Conservation (phyloP, 2,888 invertebrate genomes). For the Hydraecia micacea region DNA sequence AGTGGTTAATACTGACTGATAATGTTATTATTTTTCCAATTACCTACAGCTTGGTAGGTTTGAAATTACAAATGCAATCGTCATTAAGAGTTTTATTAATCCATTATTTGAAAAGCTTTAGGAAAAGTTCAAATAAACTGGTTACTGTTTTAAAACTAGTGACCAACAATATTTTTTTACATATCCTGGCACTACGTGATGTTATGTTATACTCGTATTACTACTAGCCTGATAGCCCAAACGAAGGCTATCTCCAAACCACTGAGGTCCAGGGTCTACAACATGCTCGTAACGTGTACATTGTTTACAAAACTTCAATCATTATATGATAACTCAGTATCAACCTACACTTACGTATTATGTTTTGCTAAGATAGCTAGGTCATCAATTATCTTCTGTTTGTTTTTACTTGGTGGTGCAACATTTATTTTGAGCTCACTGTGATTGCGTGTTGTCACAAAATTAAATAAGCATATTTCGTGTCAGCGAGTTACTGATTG, state of each 20-base stretch:
- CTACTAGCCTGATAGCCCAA: constrained; percentile 33
- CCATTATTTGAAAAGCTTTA: constrained; percentile 9
- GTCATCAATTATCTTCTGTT: constrained; percentile 57
- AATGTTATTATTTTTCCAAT: constrained; percentile 22
- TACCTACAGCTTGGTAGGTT: not conserved
- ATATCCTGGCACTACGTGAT: not conserved
- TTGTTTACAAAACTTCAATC: constrained; percentile 57
- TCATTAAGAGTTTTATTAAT: constrained; percentile 7
- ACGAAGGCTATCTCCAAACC: constrained; percentile 41
- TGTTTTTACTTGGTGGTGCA: constrained; percentile 45
- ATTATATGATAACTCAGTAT: constrained; percentile 41
- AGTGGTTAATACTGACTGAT: constrained; percentile 25
- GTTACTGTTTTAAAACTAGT: not conserved
- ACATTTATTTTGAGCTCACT: constrained; percentile 42
- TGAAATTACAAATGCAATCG: constrained; percentile 6
- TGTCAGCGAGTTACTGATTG: not conserved
- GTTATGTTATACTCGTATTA: constrained; percentile 18
- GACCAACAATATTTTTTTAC: not conserved
- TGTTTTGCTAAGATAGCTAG: constrained; percentile 56
- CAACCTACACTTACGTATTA: constrained; percentile 51
- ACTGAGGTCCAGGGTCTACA: constrained; percentile 53
- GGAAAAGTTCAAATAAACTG: not conserved
- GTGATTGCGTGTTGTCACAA: constrained; percentile 28
- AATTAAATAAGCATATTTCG: constrained; percentile 15
- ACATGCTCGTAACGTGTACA: constrained; percentile 53